Percentiles rank a stretch among this genome's conserved stretches.
phyloP scores from a whole-genome alignment of 2,888 invertebrate species.

The Macaria notata region DNA sequence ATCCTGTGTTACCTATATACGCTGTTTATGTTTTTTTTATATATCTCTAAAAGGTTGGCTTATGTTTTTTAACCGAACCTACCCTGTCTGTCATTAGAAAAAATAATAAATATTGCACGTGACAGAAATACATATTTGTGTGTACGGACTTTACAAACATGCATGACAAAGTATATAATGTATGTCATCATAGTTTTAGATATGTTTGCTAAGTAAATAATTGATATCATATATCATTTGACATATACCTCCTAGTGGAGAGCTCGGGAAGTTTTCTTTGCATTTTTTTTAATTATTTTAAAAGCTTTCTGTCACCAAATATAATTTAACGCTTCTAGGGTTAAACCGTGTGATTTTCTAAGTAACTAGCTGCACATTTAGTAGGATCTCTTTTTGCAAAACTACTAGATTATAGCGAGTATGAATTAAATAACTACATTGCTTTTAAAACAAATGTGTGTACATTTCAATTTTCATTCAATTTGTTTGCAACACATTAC shows the following conservation, averaged over 20 bases:
- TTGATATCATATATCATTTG: slow-evolving; percentile 46
- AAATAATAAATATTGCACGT: slow-evolving; percentile 57
- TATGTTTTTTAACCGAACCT: slow-evolving; percentile 8
- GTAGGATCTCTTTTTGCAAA: slow-evolving; percentile 21
- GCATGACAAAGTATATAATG: slow-evolving; percentile 54
- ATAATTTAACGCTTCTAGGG: slow-evolving; percentile 50
- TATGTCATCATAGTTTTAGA: slow-evolving; percentile 51
- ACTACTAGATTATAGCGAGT: slow-evolving; percentile 9
- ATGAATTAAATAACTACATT: slow-evolving; percentile 29
- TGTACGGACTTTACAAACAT: slow-evolving; percentile 49
- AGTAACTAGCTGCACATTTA: slow-evolving; percentile 47
- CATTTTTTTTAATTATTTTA: slow-evolving; percentile 49
- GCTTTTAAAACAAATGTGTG: slow-evolving; percentile 24
- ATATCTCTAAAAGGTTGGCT: slow-evolving; percentile 23
- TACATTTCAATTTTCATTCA: slow-evolving; percentile 33
- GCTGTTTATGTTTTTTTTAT: slow-evolving; percentile 17
- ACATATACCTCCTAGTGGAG: slow-evolving; percentile 77
- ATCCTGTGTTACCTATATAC: slow-evolving; percentile 18
- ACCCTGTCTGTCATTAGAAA: slow-evolving; percentile 13
- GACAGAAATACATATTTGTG: slow-evolving; percentile 59
- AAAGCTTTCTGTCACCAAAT: slow-evolving; percentile 72
- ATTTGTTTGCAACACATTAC: slow-evolving; percentile 30
- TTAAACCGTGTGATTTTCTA: slow-evolving; percentile 41
- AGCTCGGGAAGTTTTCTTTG: slow-evolving; percentile 75
- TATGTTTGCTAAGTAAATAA: slow-evolving; percentile 38